Evolutionary conservation across 2,888 invertebrate genomes (phyloP).

Genomic region (Acrobasis consociella): DNA sequence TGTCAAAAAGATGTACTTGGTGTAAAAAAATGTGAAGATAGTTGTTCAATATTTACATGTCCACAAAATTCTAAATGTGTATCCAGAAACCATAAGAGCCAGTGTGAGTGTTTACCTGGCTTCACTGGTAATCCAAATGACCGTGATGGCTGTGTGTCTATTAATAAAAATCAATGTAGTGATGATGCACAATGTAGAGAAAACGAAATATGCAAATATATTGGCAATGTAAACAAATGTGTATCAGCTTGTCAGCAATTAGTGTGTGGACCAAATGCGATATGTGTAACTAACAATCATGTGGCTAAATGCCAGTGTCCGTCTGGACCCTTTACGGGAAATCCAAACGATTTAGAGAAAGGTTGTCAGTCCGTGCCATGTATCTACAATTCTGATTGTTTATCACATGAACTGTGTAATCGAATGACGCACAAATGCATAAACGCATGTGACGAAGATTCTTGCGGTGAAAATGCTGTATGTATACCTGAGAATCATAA

Average conservation of each 20-base stretch:
- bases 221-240: slow-evolving; percentile 85
- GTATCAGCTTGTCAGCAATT: slow-evolving; percentile 89
- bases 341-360: slow-evolving; percentile 88
- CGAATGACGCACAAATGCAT: slow-evolving; percentile 91
- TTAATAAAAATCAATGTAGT: slow-evolving; percentile 88
- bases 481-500: slow-evolving; percentile 94
- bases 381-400: slow-evolving; percentile 93
- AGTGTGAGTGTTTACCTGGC: slow-evolving; percentile 92
- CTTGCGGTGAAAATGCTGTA: slow-evolving; percentile 93
- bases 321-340: slow-evolving; percentile 92
- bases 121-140: slow-evolving; percentile 95
- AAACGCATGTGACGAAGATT: slow-evolving; percentile 90
- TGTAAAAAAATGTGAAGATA: slow-evolving; percentile 90
- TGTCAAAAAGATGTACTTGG: slow-evolving; percentile 93
- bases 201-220: slow-evolving; percentile 88
- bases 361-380: slow-evolving; percentile 93
- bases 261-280: slow-evolving; percentile 92
- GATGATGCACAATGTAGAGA: slow-evolving; percentile 92
- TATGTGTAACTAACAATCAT: slow-evolving; percentile 95
- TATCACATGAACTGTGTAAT: slow-evolving; percentile 90
- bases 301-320: slow-evolving; percentile 95
- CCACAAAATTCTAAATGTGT: slow-evolving; percentile 92
- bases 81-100: slow-evolving; percentile 87
- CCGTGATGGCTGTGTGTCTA: slow-evolving; percentile 90
- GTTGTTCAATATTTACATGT: slow-evolving; percentile 92